Conservation (phyloP, 2,797 vertebrate genomes). For the Poeciliopsis infans region DNA sequence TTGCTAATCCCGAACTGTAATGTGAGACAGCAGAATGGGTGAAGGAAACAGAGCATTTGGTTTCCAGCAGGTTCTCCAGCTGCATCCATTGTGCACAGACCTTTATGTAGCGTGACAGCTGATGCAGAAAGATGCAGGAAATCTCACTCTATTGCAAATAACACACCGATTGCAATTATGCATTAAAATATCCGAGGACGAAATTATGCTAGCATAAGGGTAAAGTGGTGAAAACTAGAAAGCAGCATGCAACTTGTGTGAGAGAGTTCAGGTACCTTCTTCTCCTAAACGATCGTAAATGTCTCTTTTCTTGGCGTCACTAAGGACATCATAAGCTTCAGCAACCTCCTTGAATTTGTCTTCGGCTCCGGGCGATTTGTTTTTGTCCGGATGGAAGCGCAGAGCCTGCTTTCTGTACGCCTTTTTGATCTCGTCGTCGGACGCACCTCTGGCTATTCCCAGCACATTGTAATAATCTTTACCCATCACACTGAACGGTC, state of each 20-base stretch:
- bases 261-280: conserved; percentile 83
- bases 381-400: conserved; percentile 96
- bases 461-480: conserved; percentile 97
- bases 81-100: conserved; percentile 35
- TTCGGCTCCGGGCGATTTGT: conserved; percentile 93
- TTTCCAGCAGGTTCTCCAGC: conserved; percentile 65
- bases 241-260: not conserved
- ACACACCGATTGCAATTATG: not conserved
- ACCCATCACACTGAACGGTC: conserved; percentile 82
- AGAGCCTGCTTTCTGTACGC: conserved; percentile 97
- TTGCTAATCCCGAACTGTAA: conserved; percentile 2
- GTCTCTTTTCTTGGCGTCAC: conserved; percentile 95
- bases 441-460: conserved; percentile 92
- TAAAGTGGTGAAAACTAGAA: not conserved
- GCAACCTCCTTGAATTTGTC: conserved; percentile 98
- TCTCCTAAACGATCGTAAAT: conserved; percentile 96
- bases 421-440: conserved; percentile 97
- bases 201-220: not conserved
- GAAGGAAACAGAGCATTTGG: conserved; percentile 27
- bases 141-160: not conserved
- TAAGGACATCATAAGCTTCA: conserved; percentile 97
- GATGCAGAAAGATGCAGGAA: conserved; percentile 10
- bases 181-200: not conserved
- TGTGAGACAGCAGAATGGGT: conserved; percentile 1
- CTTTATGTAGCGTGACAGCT: conserved; percentile 13